phyloP scores from a whole-genome alignment of 2,888 invertebrate species.

The Pteria penguin region DNA sequence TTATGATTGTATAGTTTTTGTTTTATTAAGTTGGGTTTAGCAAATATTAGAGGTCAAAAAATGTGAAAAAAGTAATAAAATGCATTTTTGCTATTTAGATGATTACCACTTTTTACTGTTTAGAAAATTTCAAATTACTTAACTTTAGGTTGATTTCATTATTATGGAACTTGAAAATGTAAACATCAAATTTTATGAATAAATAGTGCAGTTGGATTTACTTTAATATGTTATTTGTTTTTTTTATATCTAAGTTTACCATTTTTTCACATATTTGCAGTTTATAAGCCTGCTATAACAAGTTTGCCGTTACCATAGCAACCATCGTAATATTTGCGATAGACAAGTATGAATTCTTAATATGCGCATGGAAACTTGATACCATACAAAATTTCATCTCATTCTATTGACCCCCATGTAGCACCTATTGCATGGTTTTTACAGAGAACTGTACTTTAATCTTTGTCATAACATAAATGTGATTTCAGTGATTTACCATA shows the following conservation, averaged over 20 bases:
- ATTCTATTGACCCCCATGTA: neutral
- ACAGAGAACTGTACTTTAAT: neutral
- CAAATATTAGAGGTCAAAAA: neutral
- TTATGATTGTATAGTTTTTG: neutral
- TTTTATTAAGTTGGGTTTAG: neutral
- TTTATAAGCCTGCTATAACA: neutral
- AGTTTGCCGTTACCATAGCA: neutral
- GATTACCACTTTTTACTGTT: neutral
- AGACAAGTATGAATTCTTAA: neutral
- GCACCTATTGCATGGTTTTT: too few relatives aligned
- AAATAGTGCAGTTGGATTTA: neutral
- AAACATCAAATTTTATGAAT: neutral
- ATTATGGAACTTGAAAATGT: neutral
- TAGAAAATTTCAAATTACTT: neutral
- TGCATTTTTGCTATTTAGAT: neutral
- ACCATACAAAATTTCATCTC: neutral
- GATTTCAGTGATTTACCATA: too few relatives aligned
- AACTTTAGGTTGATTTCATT: neutral
- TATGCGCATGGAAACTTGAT: neutral
- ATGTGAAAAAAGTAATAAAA: neutral
- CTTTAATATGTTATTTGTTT: neutral
- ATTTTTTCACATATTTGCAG: neutral
- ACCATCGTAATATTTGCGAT: neutral
- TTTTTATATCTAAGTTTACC: neutral
- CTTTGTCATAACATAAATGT: neutral